Conservation (phyloP, 2,888 invertebrate genomes). For the Crossocerus cetratus region DNA sequence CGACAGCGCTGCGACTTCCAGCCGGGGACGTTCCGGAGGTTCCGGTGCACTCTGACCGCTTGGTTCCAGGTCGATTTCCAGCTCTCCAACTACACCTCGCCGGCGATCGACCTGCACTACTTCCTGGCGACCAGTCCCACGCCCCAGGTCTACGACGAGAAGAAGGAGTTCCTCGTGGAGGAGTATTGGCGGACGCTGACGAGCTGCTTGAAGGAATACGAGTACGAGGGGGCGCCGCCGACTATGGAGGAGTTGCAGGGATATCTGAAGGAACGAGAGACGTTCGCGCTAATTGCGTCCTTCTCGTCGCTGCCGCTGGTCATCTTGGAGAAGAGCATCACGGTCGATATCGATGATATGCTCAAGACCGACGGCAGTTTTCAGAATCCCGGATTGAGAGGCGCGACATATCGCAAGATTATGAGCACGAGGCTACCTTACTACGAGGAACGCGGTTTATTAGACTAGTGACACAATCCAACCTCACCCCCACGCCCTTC, state of each 20-base stretch:
- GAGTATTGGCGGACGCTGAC: slow-evolving; percentile 61
- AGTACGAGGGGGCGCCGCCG: slow-evolving; percentile 64
- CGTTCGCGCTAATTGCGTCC: slow-evolving; percentile 58
- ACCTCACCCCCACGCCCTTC: too few relatives aligned
- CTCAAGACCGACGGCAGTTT: slow-evolving; percentile 32
- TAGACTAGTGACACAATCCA: slow-evolving; percentile 48
- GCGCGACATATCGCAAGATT: slow-evolving; percentile 45
- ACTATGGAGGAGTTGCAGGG: slow-evolving; percentile 54
- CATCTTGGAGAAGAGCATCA: slow-evolving; percentile 59
- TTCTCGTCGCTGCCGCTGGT: slow-evolving; percentile 63
- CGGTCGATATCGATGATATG: slow-evolving; percentile 62
- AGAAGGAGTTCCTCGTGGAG: slow-evolving; percentile 52
- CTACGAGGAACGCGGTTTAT: slow-evolving; percentile 62
- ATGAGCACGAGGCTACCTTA: slow-evolving; percentile 60
- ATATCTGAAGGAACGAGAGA: slow-evolving; percentile 46
- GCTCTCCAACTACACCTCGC: slow-evolving; percentile 74
- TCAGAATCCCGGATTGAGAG: slow-evolving; percentile 49
- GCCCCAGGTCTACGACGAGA: slow-evolving; percentile 49
- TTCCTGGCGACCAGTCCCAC: slow-evolving; percentile 75
- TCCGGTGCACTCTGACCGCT: slow-evolving; percentile 26
- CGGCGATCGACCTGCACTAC: slow-evolving; percentile 77
- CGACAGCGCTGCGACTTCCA: too few relatives aligned
- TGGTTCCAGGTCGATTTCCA: slow-evolving; percentile 78
- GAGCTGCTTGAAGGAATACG: slow-evolving; percentile 60
- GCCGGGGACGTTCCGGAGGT: too few relatives aligned